phyloP scores from a whole-genome alignment of 2,797 vertebrate species.

The Oreonectes daqikongensis region DNA sequence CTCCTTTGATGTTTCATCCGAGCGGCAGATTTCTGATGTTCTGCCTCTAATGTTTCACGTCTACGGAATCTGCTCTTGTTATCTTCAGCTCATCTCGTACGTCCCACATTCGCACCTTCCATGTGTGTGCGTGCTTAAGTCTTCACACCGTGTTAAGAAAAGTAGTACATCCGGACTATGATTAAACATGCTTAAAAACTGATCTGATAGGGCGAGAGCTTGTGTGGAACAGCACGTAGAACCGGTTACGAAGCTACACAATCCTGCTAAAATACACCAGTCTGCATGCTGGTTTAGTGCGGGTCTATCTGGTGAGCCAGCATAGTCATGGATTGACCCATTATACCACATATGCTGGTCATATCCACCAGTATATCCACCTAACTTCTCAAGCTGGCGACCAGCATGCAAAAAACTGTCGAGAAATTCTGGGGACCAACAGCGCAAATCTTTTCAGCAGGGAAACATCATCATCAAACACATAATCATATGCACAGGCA shows the following conservation, averaged over 20 bases:
- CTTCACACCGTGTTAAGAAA: slow-evolving; percentile 9
- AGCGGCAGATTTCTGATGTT: slow-evolving; percentile 51
- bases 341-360: not conserved
- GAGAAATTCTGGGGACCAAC: not conserved
- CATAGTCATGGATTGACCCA: too few species aligned
- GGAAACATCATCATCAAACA: slow-evolving; percentile 42
- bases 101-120: slow-evolving; percentile 45
- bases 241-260: not conserved
- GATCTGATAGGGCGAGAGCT: slow-evolving; percentile 7
- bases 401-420: not conserved
- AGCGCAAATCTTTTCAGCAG: not conserved
- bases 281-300: not conserved
- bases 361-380: not conserved
- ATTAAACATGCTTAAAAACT: slow-evolving; percentile 35
- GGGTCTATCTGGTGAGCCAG: not conserved
- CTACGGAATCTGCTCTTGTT: slow-evolving; percentile 47
- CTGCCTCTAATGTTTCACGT: slow-evolving; percentile 50
- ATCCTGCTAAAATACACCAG: not conserved
- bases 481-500: slow-evolving; percentile 38
- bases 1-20: slow-evolving; percentile 49
- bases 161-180: slow-evolving; percentile 19
- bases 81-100: slow-evolving; percentile 53
- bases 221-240: not conserved
- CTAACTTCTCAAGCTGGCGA: not conserved
- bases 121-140: slow-evolving; percentile 11